These are phyloP conservation scores for Callospermophilus lateralis DNA, from an alignment of 2,113 vertebrate species.

Conservation along the genomic window DNA sequence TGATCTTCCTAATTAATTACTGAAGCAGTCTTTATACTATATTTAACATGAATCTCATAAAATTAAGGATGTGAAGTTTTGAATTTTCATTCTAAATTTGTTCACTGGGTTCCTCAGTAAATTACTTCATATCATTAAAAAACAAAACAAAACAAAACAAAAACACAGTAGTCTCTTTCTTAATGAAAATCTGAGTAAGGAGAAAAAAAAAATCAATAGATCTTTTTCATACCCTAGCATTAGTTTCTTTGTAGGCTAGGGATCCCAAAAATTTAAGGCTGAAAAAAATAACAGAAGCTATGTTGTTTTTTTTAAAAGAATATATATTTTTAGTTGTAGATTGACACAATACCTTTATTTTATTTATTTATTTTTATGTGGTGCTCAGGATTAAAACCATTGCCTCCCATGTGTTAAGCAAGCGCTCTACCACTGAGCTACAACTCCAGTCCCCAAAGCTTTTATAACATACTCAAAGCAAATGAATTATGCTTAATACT, in stretches of 20 bases:
- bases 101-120: background rate
- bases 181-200: background rate
- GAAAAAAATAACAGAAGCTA: background rate
- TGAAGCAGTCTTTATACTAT: background rate
- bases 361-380: too few relatives aligned
- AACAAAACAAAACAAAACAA: background rate
- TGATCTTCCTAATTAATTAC: slow-evolving; percentile 49
- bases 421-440: too few relatives aligned
- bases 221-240: background rate
- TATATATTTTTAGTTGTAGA: too few relatives aligned
- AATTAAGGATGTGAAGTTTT: background rate
- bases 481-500: background rate
- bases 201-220: background rate
- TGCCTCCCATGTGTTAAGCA: too few relatives aligned
- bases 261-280: background rate
- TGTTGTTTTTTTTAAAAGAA: too few relatives aligned
- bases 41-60: background rate
- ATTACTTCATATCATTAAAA: background rate
- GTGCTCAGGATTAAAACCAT: too few relatives aligned
- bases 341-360: too few relatives aligned
- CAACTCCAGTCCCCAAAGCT: background rate
- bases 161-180: background rate
- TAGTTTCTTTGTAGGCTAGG: background rate
- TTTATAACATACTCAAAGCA: background rate
- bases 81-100: background rate